phyloP scores from a whole-genome alignment of 2,888 invertebrate genomes.

The Helleia helle region DNA sequence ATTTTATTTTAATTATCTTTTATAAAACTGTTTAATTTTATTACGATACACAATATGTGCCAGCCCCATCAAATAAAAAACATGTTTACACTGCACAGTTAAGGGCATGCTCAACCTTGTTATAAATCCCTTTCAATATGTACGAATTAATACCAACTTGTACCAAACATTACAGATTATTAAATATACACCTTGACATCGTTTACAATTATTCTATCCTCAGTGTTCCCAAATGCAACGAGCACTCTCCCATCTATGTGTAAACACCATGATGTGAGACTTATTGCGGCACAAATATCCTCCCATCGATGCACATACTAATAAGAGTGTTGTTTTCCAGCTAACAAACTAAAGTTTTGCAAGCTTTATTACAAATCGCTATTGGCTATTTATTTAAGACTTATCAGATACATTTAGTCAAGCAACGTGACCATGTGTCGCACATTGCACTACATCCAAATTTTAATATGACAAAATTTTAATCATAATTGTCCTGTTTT shows the following conservation, averaged over 20 bases:
- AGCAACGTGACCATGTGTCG: conserved; percentile 3
- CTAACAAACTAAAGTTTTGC: conserved; percentile 57
- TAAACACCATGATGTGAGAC: background rate
- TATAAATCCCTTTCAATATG: conserved; percentile 32
- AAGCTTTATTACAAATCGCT: conserved; percentile 37
- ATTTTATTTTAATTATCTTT: conserved; percentile 11
- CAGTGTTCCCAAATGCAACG: conserved; percentile 2
- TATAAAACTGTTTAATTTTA: conserved; percentile 12
- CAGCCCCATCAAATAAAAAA: conserved; percentile 16
- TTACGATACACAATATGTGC: conserved; percentile 9
- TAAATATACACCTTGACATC: conserved; percentile 22
- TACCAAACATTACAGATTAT: conserved; percentile 20
- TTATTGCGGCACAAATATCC: conserved; percentile 4
- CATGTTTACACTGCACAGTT: conserved; percentile 47
- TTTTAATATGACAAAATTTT: conserved; percentile 1
- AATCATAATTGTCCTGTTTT: conserved; percentile 6
- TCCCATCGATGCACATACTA: conserved; percentile 22
- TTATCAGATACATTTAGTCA: background rate
- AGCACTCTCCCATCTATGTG: background rate
- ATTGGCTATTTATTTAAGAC: conserved; percentile 25
- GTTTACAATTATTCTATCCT: conserved; percentile 7
- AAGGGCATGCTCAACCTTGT: conserved; percentile 61
- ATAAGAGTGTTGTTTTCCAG: conserved; percentile 31
- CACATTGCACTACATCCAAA: conserved; percentile 13
- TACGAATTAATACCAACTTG: conserved; percentile 28